Percentiles rank a stretch among this genome's conserved stretches.
Evolutionary conservation across 35 echinoderm and acorn worm genomes (phyloP).

Genomic region (Heliocidaris tuberculata): DNA sequence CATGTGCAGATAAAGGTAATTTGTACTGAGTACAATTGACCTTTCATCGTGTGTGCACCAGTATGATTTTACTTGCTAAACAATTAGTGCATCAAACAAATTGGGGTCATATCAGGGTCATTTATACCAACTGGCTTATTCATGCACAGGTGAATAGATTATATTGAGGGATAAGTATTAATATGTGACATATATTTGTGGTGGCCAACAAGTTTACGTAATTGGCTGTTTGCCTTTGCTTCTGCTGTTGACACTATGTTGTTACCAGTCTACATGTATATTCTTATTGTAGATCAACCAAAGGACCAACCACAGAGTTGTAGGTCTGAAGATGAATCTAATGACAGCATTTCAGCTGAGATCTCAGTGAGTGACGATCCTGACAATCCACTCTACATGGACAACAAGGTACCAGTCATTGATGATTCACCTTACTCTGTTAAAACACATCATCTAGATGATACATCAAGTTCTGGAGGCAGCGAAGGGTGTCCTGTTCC

Average conservation of each 20-base stretch:
- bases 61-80: too few species aligned
- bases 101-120: too few species aligned
- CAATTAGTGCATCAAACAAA: too few species aligned
- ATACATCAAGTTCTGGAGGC: background rate
- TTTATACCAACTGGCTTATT: too few species aligned
- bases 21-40: too few species aligned
- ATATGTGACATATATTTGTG: too few species aligned
- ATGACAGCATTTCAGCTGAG: constrained; percentile 1
- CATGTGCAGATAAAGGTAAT: too few species aligned
- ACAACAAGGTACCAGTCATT: background rate
- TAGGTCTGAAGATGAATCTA: background rate
- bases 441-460: background rate
- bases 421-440: background rate
- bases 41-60: too few species aligned
- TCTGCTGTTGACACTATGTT: background rate
- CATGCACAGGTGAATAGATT: too few species aligned
- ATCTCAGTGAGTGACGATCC: background rate
- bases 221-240: too few species aligned
- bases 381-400: background rate
- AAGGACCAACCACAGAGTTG: background rate
- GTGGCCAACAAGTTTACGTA: too few species aligned
- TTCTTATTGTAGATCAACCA: background rate
- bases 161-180: too few species aligned
- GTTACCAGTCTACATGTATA: background rate
- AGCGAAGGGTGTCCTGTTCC: background rate